Evolutionary conservation across 2,797 vertebrate genomes (phyloP), one percentile per base, ranked within the genome.

Genomic region (Poliocrania exsul): DNA sequence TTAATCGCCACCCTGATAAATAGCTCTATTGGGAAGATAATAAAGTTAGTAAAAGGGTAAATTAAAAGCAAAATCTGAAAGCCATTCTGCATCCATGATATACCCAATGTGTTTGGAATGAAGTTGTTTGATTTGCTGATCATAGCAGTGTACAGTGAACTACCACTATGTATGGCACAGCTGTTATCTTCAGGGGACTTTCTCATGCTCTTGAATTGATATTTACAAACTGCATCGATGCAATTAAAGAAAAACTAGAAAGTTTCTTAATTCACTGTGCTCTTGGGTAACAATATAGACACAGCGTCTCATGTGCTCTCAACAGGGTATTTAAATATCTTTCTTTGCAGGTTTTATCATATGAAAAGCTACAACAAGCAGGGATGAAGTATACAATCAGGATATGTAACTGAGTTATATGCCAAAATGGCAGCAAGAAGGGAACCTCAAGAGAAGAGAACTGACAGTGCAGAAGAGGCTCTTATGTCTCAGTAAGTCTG

Each of bases 1-100:
- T 97, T 97, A 97, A 97, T 97, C 65, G 20, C 73, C 90, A 97
- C 49, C 44, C 83, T 94, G 88, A 97, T 94, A 96, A 95, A 97
- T 62, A 90, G 70, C 86, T 95, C 86, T 95, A 89, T 71, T 53
- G 86, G 91, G 77, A 97, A 97, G 95, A 94, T 95, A 97, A 94
- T 94, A 88, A 77, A 95, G 96, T 97, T 96, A 97, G 83, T 54
- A 94, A 91, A 82, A 90, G 71, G 54, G n/a, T 85, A 91, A 91
- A 95, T 94, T 92, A 86, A 93, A 84, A 94, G 62, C 61, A 95
- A 95, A 95, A 88, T 66, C 72, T 53, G 90, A 73, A 96, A 87
- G 82, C 75, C 38, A 65, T 56, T 89, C 83, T 84, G 90, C 93
- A 75, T 57, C 93, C 54, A 70, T 72, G 62, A 65, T 42, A 70